phyloP scores from a whole-genome alignment of 1,140 invertebrate genomes.

The Cecropterus lyciades region DNA sequence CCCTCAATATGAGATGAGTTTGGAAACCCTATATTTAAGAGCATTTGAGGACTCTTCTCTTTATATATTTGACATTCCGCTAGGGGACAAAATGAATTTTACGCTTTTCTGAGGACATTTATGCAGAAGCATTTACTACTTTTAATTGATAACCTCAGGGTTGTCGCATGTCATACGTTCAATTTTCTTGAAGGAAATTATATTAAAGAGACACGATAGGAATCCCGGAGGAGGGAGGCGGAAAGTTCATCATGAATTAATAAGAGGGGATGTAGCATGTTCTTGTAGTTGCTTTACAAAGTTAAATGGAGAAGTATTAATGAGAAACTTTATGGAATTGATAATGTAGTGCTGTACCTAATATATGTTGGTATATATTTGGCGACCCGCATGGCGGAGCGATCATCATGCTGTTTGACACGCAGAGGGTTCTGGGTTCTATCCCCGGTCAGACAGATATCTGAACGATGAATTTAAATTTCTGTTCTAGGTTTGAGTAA shows the following conservation, averaged over 20 bases:
- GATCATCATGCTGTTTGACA: too few species aligned
- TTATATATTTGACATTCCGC: slow-evolving; percentile 48
- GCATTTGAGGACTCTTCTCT: slow-evolving; percentile 29
- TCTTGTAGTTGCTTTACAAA: not conserved
- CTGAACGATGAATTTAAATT: too few species aligned
- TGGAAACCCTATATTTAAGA: slow-evolving; percentile 8
- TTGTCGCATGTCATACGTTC: slow-evolving; percentile 17
- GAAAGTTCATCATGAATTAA: slow-evolving; percentile 21
- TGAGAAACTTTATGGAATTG: not conserved
- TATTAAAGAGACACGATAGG: slow-evolving; percentile 2
- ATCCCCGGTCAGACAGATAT: too few species aligned
- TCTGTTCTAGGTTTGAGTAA: too few species aligned
- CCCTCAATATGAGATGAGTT: not conserved
- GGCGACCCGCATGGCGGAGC: too few species aligned
- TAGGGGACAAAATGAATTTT: slow-evolving; percentile 52
- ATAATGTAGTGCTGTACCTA: too few species aligned
- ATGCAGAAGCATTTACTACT: slow-evolving; percentile 42
- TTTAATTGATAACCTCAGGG: slow-evolving; percentile 43
- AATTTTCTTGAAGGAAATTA: slow-evolving; percentile 21
- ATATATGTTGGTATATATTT: too few species aligned
- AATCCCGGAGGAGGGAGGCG: slow-evolving; percentile 10
- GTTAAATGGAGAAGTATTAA: not conserved
- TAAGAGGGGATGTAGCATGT: not conserved
- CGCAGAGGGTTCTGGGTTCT: too few species aligned
- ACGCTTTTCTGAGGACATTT: slow-evolving; percentile 44